These are phyloP conservation scores for Drosophila nigricruria DNA, from an alignment of 2,888 invertebrate species.

Conservation along the genomic window DNA sequence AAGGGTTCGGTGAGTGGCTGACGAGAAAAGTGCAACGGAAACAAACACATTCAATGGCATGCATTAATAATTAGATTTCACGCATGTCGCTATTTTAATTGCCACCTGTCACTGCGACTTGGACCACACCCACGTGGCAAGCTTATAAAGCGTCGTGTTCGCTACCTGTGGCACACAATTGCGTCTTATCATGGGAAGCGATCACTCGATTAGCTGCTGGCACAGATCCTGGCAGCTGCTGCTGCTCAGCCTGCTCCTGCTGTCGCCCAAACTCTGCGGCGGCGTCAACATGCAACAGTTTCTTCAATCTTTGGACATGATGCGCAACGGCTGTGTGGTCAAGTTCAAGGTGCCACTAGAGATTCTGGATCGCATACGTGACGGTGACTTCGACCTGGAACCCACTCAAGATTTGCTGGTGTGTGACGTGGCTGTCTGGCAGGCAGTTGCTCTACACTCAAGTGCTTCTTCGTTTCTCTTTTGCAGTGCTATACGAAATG, in stretches of 20 bases:
- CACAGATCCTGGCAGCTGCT: constrained; percentile 34
- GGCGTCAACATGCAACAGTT: constrained; percentile 81
- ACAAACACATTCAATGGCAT: constrained; percentile 19
- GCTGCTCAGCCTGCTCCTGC: constrained; percentile 35
- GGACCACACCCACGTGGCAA: constrained; percentile 27
- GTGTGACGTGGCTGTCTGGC: neutral
- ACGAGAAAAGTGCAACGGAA: constrained; percentile 61
- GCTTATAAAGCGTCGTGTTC: constrained; percentile 43
- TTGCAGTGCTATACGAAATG: constrained; percentile 82
- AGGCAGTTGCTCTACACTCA: neutral
- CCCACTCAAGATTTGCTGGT: constrained; percentile 79
- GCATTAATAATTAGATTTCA: constrained; percentile 30
- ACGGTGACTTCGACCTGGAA: constrained; percentile 75
- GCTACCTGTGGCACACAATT: constrained; percentile 23
- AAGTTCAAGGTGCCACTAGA: constrained; percentile 81
- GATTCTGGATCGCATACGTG: constrained; percentile 72
- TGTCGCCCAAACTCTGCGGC: constrained; percentile 17
- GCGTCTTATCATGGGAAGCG: constrained; percentile 29
- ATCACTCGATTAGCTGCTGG: neutral
- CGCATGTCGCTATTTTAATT: constrained; percentile 48
- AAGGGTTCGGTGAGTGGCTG: constrained; percentile 52
- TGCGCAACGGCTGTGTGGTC: constrained; percentile 82
- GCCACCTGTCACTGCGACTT: constrained; percentile 3
- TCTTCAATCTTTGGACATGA: constrained; percentile 81
- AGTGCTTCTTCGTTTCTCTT: neutral